Conservation (phyloP, 2,797 vertebrate genomes). For the Lepus townsendii region DNA sequence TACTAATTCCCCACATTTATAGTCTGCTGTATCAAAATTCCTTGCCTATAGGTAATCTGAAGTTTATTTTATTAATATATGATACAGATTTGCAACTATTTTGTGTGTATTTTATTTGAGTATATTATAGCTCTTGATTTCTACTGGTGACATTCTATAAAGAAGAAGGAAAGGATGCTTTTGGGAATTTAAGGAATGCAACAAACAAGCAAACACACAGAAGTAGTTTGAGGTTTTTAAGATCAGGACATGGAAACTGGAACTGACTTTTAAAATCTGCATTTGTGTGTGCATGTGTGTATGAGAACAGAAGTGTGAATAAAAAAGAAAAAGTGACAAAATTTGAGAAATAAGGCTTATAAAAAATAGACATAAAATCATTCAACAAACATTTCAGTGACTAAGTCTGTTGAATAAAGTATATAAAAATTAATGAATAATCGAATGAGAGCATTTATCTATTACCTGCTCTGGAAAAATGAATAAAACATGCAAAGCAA, state of each 20-base stretch:
- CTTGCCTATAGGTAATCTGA: not conserved
- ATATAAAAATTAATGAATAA: not conserved
- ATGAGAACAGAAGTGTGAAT: not conserved
- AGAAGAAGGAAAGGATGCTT: not conserved
- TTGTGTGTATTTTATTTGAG: not conserved
- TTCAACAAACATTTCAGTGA: not conserved
- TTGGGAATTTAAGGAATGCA: not conserved
- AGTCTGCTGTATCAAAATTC: not conserved
- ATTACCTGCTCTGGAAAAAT: not conserved
- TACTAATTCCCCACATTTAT: not conserved
- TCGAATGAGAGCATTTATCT: not conserved
- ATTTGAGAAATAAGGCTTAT: not conserved
- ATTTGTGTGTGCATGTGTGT: not conserved
- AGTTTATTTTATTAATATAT: conserved; percentile 7
- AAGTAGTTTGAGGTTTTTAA: not conserved
- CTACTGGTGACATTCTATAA: not conserved
- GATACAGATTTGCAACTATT: not conserved
- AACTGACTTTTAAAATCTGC: not conserved
- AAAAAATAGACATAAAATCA: not conserved
- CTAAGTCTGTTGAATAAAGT: not conserved
- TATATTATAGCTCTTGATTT: not conserved
- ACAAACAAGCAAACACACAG: not conserved
- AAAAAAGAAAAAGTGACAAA: not conserved
- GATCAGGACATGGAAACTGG: not conserved
- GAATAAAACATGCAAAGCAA: not conserved